A percentile compares a stretch with the other conserved stretches of the same genome.
Conservation (phyloP, 1,140 invertebrate species). For the Hypothenemus hampei region DNA sequence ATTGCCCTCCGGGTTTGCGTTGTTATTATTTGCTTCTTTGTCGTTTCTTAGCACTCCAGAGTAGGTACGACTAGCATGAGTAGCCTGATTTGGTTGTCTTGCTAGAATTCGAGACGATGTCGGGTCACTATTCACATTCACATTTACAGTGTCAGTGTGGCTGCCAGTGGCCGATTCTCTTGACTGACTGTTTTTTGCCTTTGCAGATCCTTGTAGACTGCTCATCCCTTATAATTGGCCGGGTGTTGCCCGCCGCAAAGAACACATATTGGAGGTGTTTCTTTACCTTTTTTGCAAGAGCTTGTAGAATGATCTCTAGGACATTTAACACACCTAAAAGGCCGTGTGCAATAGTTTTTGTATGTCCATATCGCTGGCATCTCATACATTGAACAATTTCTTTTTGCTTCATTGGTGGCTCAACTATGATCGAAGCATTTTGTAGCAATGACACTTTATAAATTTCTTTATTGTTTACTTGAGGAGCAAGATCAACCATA, state of each 20-base stretch:
- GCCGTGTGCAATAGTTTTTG: constrained; percentile 39
- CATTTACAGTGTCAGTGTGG: not conserved
- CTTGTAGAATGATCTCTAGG: constrained; percentile 36
- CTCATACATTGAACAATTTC: constrained; percentile 39
- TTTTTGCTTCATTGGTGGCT: constrained; percentile 36
- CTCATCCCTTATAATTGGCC: constrained; percentile 44
- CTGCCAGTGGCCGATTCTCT: not conserved
- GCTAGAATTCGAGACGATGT: not conserved
- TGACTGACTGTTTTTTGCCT: constrained; percentile 4
- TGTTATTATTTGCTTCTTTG: not conserved
- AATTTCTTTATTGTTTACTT: constrained; percentile 41
- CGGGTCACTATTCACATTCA: not conserved
- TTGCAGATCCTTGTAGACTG: constrained; percentile 34
- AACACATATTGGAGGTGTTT: constrained; percentile 38
- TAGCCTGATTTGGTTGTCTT: too few relatives aligned
- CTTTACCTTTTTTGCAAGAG: constrained; percentile 41
- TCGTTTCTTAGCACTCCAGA: not conserved
- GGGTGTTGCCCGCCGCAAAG: constrained; percentile 41
- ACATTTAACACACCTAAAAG: constrained; percentile 43
- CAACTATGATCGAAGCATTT: constrained; percentile 36
- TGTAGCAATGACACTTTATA: constrained; percentile 38
- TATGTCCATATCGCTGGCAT: constrained; percentile 45
- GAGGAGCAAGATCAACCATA: constrained; percentile 40
- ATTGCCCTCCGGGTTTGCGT: too few relatives aligned
- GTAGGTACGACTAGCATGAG: not conserved